Evolutionary conservation across 2,113 vertebrate species (phyloP), one percentile per base, ranked within the genome.

Genomic region (Haemorhous mexicanus): DNA sequence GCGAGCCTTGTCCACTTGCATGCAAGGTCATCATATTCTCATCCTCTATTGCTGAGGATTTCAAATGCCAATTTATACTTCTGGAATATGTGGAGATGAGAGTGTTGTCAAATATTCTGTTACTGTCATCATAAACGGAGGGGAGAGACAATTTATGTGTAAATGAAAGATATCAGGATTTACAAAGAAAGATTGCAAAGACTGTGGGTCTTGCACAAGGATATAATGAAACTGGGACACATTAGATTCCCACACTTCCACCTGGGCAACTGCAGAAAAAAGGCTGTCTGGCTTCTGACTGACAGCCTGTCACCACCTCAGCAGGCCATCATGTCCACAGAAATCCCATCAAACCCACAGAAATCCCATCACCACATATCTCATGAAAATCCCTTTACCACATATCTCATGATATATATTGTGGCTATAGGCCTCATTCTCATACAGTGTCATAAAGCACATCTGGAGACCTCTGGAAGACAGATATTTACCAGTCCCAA

Each of bases 381-480:
- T 47, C 64, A 78, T n/a, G 28, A 77, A 46, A 53, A 61, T 32
- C 13, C 9, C 20, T 53, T 52, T 26, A 46, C 6, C n/a, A 18
- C 0, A 0, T 58, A 30, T 24, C 8, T 74, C 20, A n/a, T 26
- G 4, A 16, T 9, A 30, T 15, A 11, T 26, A 21, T 55, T 11
- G 41, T 16, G 32, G 14, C 41, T 62, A 18, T 35, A 49, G 26
- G 21, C 18, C 41, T 62, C 26, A 27, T 62, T 69, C 17, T 8
- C 27, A 53, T 46, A 47, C 15, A 43, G 11, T 35, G 7, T 63
- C 26, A 39, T 17, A 73, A 53, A 70, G 10, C 4, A 35, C 11
- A n/a, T 55, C 52, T 39, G 68, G 33, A 74, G 19, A 23, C 11
- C 9, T 70, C 52, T 70, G 19, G 6, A 81, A 78, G 16, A 20